phyloP scores from a whole-genome alignment of 2,888 invertebrate genomes.

The Dryococelus australis region DNA sequence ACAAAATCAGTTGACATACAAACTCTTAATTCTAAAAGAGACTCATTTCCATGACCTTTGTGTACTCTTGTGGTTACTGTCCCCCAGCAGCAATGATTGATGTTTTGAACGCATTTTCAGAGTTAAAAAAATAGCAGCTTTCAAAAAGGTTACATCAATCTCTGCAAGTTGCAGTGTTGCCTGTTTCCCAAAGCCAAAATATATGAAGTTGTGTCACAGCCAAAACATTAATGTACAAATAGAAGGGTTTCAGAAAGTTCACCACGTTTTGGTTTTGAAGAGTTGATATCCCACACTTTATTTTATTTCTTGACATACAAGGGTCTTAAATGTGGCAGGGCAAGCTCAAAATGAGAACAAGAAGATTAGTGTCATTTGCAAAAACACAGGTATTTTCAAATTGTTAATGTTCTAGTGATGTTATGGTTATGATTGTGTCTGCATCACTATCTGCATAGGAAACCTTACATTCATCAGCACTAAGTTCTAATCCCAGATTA shows the following conservation, averaged over 20 bases:
- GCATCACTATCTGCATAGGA: conserved; percentile 18
- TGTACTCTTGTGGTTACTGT: not conserved
- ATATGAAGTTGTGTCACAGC: not conserved
- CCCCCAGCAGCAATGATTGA: not conserved
- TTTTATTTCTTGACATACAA: not conserved
- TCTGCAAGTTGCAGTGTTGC: not conserved
- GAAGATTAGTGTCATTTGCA: conserved; percentile 23
- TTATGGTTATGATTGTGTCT: conserved; percentile 17
- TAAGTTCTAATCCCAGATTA: conserved; percentile 18
- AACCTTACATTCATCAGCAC: conserved; percentile 1
- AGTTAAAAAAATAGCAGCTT: not conserved
- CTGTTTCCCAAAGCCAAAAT: not conserved
- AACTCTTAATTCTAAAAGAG: not conserved
- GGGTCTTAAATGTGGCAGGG: conserved; percentile 19
- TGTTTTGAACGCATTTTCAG: not conserved
- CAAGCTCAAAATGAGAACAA: not conserved
- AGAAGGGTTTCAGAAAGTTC: not conserved
- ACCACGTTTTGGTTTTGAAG: not conserved
- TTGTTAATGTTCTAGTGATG: conserved; percentile 12
- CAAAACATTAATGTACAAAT: not conserved
- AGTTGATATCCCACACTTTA: conserved; percentile 11
- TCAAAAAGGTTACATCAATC: not conserved
- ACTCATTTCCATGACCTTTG: not conserved
- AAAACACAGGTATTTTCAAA: conserved; percentile 23
- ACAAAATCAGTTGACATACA: not conserved